Conservation (phyloP, 2,797 vertebrate genomes). For the Acanthurus leucopareius region DNA sequence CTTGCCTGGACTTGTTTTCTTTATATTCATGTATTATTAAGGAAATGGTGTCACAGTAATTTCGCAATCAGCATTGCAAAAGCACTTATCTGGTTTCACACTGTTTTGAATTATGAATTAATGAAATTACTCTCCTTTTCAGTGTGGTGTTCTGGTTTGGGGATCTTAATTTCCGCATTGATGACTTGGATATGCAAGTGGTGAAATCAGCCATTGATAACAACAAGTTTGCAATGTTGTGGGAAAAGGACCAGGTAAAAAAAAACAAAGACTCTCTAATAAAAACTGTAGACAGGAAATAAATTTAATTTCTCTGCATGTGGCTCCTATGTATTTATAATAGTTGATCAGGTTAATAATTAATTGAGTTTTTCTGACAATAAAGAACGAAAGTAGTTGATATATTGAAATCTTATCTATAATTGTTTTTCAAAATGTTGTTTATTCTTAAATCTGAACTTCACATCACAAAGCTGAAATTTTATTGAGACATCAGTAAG, state of each 20-base stretch:
- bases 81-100: neutral
- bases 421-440: neutral
- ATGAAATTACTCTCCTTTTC: constrained; percentile 29
- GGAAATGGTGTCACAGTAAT: neutral
- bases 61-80: neutral
- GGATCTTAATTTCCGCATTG: constrained; percentile 97
- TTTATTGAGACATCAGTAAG: neutral
- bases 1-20: neutral
- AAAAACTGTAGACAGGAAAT: constrained; percentile 6
- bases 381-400: neutral
- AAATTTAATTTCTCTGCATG: constrained; percentile 1
- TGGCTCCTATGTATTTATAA: neutral
- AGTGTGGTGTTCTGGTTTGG: constrained; percentile 99
- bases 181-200: constrained; percentile 93
- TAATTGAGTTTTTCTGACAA: neutral
- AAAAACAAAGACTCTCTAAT: constrained; percentile 22
- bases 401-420: neutral
- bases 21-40: neutral
- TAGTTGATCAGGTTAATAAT: neutral
- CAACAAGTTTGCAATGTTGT: constrained; percentile 90
- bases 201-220: constrained; percentile 95
- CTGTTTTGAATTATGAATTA: constrained; percentile 8
- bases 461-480: neutral
- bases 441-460: neutral
- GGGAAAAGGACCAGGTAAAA: constrained; percentile 96